Conservation (phyloP, 1,140 invertebrate genomes). For the Papilio helenus region DNA sequence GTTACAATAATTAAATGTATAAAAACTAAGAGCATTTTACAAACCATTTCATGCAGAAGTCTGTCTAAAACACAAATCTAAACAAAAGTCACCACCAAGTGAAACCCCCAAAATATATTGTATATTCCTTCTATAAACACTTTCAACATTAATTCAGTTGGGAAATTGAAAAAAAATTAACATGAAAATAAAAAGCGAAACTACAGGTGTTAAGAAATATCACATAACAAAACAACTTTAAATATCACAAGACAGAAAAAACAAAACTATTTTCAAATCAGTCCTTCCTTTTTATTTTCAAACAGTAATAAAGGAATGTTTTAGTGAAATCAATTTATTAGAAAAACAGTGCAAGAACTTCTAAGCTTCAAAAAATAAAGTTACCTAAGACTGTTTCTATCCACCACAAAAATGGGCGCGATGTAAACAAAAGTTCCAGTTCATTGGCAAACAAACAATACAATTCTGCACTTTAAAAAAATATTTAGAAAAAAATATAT, state of each 20-base stretch:
- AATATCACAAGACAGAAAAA: slow-evolving; percentile 2
- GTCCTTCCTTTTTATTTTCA: not conserved
- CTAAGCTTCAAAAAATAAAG: slow-evolving; percentile 5
- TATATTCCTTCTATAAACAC: slow-evolving; percentile 52
- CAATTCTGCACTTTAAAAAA: slow-evolving; percentile 35
- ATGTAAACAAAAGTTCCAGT: slow-evolving; percentile 23
- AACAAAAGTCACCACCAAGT: slow-evolving; percentile 59
- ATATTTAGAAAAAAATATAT: slow-evolving; percentile 42
- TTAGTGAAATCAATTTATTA: slow-evolving; percentile 15
- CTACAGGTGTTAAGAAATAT: not conserved
- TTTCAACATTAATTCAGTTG: slow-evolving; percentile 46
- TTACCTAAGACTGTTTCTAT: not conserved
- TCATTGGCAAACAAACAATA: slow-evolving; percentile 26
- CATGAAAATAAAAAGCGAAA: slow-evolving; percentile 12
- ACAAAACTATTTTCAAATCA: slow-evolving; percentile 11
- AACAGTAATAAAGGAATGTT: slow-evolving; percentile 1
- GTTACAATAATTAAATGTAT: slow-evolving; percentile 70
- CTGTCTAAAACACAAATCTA: slow-evolving; percentile 65
- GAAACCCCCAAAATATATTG: slow-evolving; percentile 49
- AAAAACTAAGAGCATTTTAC: slow-evolving; percentile 69
- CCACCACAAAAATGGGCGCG: not conserved
- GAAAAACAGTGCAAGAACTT: slow-evolving; percentile 24
- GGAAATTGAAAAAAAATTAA: slow-evolving; percentile 49
- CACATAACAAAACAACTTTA: not conserved
- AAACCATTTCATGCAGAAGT: slow-evolving; percentile 63